Base-by-base conservation (phyloP, 2,888 invertebrate genomes). In the Protodeltote pygarga region DNA sequence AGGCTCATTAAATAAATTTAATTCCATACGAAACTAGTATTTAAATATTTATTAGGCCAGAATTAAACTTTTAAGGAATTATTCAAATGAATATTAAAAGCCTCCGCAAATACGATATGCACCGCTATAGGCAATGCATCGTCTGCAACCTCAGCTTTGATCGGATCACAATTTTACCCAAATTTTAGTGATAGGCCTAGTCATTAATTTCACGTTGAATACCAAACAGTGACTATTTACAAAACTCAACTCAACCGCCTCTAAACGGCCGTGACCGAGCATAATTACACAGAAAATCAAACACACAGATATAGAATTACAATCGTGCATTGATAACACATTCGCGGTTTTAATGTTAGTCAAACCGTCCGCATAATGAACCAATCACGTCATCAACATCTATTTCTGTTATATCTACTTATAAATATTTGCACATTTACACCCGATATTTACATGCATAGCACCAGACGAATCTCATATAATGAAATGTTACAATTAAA, bases 401-500 rank as follows among this genome's bases (percentile, higher is more conserved):
- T 50, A 40, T 23, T 17, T 41, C 10, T 42, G 32, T 27, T 57
- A 10, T 55, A 27, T 45, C 3, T 42, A 35, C 4, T 28, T 55
- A 35, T 13, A 11, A 23, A 5, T 34, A 37, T 59, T 48, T 48
- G 37, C 46, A 48, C 32, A 29, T 40, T 34, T 32, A 40, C 15
- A 33, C 34, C 21, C 20, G 0, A 17, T 31, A 35, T 42, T 38
- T 32, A 49, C 35, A 28, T 25, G 35, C 42, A 35, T 60, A 60
- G 55, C 55, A 60, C 60, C 55, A 51, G 34, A 40, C 34, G 23
- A 44, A 47, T 35, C 17, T 37, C 17, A 21, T 41, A 49, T 21
- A 24, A 13, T 13, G 8, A 27, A 8, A 14, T 31, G 28, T 25
- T 3, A 21, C 24, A 46, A 37, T 13, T 1, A 25, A 23, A 15